A percentile compares a stretch with the other conserved stretches of the same genome.
phyloP scores from a whole-genome alignment of 2,113 vertebrate genomes.

The Riparia riparia region DNA sequence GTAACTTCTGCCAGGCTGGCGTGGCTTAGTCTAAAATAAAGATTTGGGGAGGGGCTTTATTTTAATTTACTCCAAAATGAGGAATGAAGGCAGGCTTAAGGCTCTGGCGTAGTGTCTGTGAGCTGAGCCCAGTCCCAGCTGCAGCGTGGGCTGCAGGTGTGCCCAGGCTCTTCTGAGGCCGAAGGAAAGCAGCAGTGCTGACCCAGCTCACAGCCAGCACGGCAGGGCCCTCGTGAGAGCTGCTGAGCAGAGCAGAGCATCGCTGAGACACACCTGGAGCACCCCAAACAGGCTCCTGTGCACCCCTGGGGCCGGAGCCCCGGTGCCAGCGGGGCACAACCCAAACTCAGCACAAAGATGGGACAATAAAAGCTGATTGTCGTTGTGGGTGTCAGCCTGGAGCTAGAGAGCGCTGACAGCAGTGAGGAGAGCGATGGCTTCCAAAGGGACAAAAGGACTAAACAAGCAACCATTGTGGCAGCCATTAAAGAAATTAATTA shows the following conservation, averaged over 20 bases:
- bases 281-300: no score
- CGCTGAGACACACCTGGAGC: not conserved
- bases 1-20: not conserved
- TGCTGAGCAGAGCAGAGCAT: not conserved
- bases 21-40: not conserved
- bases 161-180: not conserved
- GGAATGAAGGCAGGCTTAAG: not conserved
- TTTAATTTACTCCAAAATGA: not conserved
- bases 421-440: fast-evolving
- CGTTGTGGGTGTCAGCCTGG: not conserved
- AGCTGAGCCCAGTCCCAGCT: not conserved
- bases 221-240: not conserved
- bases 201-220: no score
- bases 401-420: no score
- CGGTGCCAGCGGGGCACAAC: not conserved
- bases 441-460: not conserved
- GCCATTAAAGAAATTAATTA: not conserved
- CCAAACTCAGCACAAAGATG: not conserved
- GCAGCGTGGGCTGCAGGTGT: fast-evolving
- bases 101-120: not conserved
- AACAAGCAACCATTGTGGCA: not conserved
- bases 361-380: not conserved
- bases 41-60: fast-evolving
- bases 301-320: no score
- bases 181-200: not conserved